Conservation (phyloP, 92 coral and sea anemone genomes). For the Zoanthus solanderi region DNA sequence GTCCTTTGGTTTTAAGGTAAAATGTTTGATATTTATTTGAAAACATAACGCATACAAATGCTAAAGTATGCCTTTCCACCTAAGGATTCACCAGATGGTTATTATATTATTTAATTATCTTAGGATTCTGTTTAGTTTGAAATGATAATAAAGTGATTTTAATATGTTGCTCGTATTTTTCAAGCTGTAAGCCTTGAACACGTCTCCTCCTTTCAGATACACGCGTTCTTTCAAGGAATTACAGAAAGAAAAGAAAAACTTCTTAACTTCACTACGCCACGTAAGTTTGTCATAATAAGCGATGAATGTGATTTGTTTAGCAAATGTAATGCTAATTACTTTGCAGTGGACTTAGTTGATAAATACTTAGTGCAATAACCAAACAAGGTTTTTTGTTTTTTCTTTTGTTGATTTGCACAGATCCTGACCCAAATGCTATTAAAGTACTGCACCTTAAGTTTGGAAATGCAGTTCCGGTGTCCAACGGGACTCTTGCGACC, state of each 20-base stretch:
- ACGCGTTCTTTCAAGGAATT: background rate
- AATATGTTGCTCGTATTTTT: too few relatives aligned
- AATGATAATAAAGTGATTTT: too few relatives aligned
- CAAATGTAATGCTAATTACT: too few relatives aligned
- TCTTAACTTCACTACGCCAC: constrained; percentile 16
- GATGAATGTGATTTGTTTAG: background rate
- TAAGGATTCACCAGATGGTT: too few relatives aligned
- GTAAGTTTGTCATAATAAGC: background rate
- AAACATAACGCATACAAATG: too few relatives aligned
- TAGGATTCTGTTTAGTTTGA: too few relatives aligned
- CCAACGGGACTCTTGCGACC: constrained; percentile 19
- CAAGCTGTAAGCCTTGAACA: too few relatives aligned
- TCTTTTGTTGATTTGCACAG: background rate
- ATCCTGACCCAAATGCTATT: constrained; percentile 11
- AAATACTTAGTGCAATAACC: background rate
- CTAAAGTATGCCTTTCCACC: too few relatives aligned
- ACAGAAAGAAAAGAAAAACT: background rate
- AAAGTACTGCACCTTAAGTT: constrained; percentile 14
- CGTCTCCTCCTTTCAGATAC: background rate
- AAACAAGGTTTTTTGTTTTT: too few relatives aligned
- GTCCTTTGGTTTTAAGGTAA: background rate
- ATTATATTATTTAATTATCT: too few relatives aligned
- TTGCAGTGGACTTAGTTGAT: too few relatives aligned
- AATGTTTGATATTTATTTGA: background rate
- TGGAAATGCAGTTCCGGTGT: background rate